Percentiles rank a stretch among this genome's conserved stretches.
Evolutionary conservation across 2,888 invertebrate species (phyloP).

Genomic region (Patella depressa): DNA sequence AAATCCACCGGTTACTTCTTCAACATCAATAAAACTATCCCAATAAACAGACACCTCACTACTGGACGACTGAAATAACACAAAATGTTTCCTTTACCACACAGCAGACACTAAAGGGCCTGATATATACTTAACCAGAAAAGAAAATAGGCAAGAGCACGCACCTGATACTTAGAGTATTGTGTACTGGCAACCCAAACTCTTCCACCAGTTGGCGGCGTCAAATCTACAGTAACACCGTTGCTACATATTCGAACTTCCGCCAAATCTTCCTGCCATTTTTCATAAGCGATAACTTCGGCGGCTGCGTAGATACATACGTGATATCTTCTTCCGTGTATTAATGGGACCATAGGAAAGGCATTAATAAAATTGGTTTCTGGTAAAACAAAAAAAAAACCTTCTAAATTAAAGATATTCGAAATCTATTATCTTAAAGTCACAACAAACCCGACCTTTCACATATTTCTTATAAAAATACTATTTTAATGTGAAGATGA

Average conservation of each 20-base stretch:
- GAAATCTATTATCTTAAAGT: no score
- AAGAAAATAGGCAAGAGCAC: no score
- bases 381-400: background rate
- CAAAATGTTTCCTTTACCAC: no score
- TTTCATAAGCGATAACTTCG: conserved; percentile 34
- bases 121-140: no score
- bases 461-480: no score
- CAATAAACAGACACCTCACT: conserved; percentile 10
- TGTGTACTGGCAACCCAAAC: conserved; percentile 37
- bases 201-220: conserved; percentile 36
- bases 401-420: no score
- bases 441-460: no score
- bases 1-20: background rate
- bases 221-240: conserved; percentile 49
- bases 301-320: conserved; percentile 41
- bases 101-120: no score
- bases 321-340: conserved; percentile 39
- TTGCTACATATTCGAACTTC: conserved; percentile 46
- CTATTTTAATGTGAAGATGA: no score
- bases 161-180: conserved; percentile 17
- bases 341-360: background rate
- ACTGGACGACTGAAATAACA: background rate
- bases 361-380: background rate
- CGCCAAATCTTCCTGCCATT: conserved; percentile 40
- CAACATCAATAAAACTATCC: conserved; percentile 17